Conservation (phyloP, 2,113 vertebrate genomes). For the Varanus komodoensis region DNA sequence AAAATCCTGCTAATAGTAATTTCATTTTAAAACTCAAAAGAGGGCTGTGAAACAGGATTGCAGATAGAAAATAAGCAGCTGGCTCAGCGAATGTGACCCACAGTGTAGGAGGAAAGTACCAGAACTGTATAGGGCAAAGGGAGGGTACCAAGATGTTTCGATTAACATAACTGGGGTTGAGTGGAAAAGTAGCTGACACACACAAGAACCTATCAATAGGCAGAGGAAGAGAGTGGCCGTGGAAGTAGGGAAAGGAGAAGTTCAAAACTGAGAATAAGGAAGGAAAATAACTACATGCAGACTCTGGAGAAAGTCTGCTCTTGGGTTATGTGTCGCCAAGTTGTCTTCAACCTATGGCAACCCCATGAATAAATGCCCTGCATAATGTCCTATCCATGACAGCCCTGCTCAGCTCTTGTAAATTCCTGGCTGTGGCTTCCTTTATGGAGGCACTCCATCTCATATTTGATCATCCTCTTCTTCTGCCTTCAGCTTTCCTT, state of each 20-base stretch:
- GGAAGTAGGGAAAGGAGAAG: slow-evolving; percentile 2
- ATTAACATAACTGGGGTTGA: neutral
- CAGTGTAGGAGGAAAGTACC: neutral
- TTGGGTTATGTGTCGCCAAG: too few relatives aligned
- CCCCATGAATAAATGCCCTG: too few relatives aligned
- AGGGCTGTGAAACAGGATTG: neutral
- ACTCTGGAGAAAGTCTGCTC: slow-evolving; percentile 12
- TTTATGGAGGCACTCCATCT: too few relatives aligned
- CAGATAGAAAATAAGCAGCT: neutral
- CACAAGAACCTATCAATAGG: slow-evolving; percentile 2
- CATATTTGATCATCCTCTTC: too few relatives aligned
- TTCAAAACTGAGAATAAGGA: neutral
- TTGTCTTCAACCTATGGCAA: too few relatives aligned
- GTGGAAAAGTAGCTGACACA: neutral
- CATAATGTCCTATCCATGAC: too few relatives aligned
- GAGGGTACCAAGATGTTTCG: neutral
- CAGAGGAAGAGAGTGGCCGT: neutral
- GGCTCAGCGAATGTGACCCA: neutral
- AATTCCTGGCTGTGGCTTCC: too few relatives aligned
- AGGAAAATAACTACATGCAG: slow-evolving; percentile 16
- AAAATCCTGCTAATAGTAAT: neutral
- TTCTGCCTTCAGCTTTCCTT: too few relatives aligned
- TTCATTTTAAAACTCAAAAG: neutral
- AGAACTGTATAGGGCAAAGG: too few relatives aligned
- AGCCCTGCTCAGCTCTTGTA: too few relatives aligned